phyloP scores from a whole-genome alignment of 2,113 vertebrate species.

The Mesocricetus auratus region DNA sequence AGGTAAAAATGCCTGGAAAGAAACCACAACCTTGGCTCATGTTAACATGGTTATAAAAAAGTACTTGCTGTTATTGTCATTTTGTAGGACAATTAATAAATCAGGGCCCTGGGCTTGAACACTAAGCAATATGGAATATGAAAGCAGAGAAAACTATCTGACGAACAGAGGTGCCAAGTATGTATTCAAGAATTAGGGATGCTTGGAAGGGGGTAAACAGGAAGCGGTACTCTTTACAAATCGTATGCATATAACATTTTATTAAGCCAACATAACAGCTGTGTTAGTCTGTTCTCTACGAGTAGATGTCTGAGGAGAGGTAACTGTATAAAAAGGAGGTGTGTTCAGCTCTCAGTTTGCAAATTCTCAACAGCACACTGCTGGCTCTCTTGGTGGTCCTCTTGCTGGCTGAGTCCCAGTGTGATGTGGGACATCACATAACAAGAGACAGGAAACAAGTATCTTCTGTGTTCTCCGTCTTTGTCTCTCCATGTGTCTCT shows the following conservation, averaged over 20 bases:
- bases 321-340: background rate
- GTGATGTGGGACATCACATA: background rate
- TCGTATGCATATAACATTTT: background rate
- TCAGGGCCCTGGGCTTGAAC: constrained; percentile 40
- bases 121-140: background rate
- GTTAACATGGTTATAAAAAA: constrained; percentile 74
- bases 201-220: background rate
- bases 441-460: background rate
- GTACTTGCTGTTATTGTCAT: constrained; percentile 67
- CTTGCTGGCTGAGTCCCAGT: background rate
- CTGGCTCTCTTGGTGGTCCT: background rate
- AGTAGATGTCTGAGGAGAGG: background rate
- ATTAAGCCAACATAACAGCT: constrained; percentile 17
- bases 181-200: background rate
- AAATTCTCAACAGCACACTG: background rate
- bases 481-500: background rate
- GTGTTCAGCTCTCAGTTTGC: background rate
- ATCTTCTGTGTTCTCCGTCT: background rate
- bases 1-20: constrained; percentile 77
- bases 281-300: background rate
- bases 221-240: background rate
- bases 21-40: constrained; percentile 77
- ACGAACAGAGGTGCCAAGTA: background rate
- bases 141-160: background rate
- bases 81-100: constrained; percentile 76